Conservation (phyloP, 1,140 invertebrate species). For the Polypedilum vanderplanki region DNA sequence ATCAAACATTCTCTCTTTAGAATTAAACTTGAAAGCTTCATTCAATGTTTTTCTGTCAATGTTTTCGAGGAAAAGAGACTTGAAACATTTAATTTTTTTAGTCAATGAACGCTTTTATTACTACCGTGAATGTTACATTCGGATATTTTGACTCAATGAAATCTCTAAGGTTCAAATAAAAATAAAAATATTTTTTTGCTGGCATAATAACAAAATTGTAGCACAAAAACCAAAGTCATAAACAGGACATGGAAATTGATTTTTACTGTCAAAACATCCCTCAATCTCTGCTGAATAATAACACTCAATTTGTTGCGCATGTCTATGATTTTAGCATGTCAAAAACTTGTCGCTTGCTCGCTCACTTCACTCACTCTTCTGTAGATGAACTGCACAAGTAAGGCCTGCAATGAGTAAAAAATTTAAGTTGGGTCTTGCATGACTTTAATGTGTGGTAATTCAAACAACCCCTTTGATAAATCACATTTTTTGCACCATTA, state of each 20-base stretch:
- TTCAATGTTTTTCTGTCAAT: background rate
- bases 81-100: background rate
- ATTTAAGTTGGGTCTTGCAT: background rate
- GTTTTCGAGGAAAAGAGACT: too few species aligned
- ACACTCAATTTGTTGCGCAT: conserved; percentile 1
- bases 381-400: too few species aligned
- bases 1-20: background rate
- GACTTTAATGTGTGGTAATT: background rate
- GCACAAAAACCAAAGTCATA: background rate
- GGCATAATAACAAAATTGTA: background rate
- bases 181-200: background rate
- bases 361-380: background rate
- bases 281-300: background rate
- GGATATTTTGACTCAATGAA: too few species aligned
- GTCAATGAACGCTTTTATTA: background rate
- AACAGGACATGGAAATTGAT: conserved; percentile 1
- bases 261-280: conserved; percentile 6
- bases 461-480: background rate
- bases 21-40: too few species aligned
- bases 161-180: background rate
- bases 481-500: conserved; percentile 4
- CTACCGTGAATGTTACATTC: background rate
- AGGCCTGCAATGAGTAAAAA: too few species aligned
- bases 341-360: background rate
- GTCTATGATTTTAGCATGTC: background rate